These are phyloP conservation scores for Diarsia mendica DNA, from an alignment of 2,888 invertebrate genomes.

Conservation along the genomic window DNA sequence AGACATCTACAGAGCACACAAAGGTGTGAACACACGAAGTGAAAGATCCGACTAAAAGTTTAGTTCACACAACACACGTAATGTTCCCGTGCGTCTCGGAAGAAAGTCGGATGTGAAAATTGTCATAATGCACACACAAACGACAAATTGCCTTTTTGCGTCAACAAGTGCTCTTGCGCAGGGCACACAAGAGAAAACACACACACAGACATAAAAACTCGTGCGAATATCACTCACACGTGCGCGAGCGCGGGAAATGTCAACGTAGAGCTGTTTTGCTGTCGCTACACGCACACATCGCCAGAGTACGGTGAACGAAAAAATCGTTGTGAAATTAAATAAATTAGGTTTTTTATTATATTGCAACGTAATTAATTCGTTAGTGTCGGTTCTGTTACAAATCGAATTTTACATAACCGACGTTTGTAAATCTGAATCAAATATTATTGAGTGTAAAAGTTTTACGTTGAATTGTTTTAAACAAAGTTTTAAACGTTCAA, in stretches of 20 bases:
- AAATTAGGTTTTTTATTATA: conserved; percentile 61
- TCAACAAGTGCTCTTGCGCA: conserved; percentile 69
- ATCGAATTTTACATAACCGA: conserved; percentile 63
- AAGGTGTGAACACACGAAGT: conserved; percentile 80
- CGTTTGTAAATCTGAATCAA: conserved; percentile 47
- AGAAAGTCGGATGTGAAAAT: conserved; percentile 90
- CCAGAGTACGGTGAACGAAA: conserved; percentile 70
- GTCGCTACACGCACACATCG: conserved; percentile 65
- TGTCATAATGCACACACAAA: conserved; percentile 84
- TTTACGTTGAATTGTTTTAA: conserved; percentile 3
- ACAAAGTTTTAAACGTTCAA: neutral
- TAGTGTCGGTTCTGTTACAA: conserved; percentile 59
- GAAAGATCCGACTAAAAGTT: conserved; percentile 74
- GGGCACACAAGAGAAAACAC: conserved; percentile 78
- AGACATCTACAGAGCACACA: conserved; percentile 81
- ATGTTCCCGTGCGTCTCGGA: conserved; percentile 77
- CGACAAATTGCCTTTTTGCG: conserved; percentile 84
- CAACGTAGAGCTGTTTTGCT: conserved; percentile 64
- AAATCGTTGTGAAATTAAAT: conserved; percentile 56
- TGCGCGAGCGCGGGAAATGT: conserved; percentile 64
- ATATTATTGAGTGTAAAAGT: conserved; percentile 43
- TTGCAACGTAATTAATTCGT: conserved; percentile 58
- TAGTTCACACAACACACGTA: conserved; percentile 76
- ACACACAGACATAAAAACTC: conserved; percentile 63
- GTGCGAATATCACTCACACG: conserved; percentile 66